phyloP scores from a whole-genome alignment of 2,888 invertebrate genomes.

The Trachelus stipa region DNA sequence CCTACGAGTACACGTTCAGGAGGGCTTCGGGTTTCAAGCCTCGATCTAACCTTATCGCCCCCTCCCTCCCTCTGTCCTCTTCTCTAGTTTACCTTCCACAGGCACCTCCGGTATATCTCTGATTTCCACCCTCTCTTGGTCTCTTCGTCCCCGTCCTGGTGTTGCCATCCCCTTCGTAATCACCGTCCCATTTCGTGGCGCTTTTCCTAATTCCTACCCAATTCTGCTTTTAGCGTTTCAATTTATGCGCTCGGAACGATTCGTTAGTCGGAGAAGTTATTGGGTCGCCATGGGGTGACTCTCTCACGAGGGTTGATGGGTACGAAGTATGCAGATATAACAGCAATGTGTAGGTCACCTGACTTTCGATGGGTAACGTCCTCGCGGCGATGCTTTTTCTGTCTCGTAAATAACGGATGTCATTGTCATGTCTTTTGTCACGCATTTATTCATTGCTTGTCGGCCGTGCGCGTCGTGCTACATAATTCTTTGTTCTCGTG shows the following conservation, averaged over 20 bases:
- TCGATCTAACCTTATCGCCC: background rate
- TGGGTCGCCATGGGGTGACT: background rate
- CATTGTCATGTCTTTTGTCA: background rate
- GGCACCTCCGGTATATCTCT: background rate
- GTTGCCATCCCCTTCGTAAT: conserved; percentile 36
- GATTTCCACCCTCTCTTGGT: conserved; percentile 7
- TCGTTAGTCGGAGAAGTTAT: conserved; percentile 40
- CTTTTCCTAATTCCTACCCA: conserved; percentile 61
- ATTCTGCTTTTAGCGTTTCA: conserved; percentile 64
- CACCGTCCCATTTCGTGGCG: conserved; percentile 50
- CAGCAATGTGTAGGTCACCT: background rate
- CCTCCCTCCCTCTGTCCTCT: background rate
- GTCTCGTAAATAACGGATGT: background rate
- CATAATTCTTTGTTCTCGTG: background rate
- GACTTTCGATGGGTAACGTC: background rate
- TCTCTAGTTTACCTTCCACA: conserved; percentile 5
- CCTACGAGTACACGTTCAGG: background rate
- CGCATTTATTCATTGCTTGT: background rate
- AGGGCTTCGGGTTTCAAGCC: background rate
- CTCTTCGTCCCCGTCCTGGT: conserved; percentile 1
- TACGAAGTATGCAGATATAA: background rate
- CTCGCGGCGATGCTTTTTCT: background rate
- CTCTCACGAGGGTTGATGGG: background rate
- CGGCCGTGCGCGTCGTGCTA: background rate
- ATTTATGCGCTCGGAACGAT: conserved; percentile 58